Base-by-base conservation (phyloP, 2,888 invertebrate species). In the Drosophila limbata region DNA sequence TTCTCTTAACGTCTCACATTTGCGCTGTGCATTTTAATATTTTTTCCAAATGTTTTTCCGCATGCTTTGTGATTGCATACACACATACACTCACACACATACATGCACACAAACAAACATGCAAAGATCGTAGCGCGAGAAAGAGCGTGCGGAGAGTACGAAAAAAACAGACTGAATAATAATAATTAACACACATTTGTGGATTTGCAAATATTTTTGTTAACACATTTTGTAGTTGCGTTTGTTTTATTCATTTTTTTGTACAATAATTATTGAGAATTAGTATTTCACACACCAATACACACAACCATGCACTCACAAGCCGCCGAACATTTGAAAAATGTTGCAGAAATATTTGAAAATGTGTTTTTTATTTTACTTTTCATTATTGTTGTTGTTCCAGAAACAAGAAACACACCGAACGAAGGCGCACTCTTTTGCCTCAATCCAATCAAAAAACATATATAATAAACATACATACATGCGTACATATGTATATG, bases 361-460 rank as follows among this genome's bases (percentile, higher is more conserved):
- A 55, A 50, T 42, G 15, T 66, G n/a, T 53, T 57, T 61, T 47
- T 61, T 64, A 39, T 73, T 62, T 51, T 25, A 15, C 45, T 53
- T 59, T 17, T 55, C 37, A 44, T 59, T 62, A 45, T 50, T 63
- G 28, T 53, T 61, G 47, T 59, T 61, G 37, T 68, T 73, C 56
- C 67, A 79, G 52, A 57, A 68, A 76, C 79, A 76, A 79, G 67
- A 76, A 64, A 79, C 57, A 73, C 65, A 62, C 77, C 69, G 73
- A 61, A 59, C 67, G 65, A 61, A 66, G 68, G 69, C 72, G 55
- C 69, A 78, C 79, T 75, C 64, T 78, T 74, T 69, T 75, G 73
- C 73, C 72, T 66, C 83, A 81, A 78, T 82, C 81, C 80, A 85
- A 83, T 83, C 84, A 73, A 73, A 77, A 67, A 62, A 70, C 69